phyloP scores from a whole-genome alignment of 2,797 vertebrate species.

The Kryptolebias ocellatus region DNA sequence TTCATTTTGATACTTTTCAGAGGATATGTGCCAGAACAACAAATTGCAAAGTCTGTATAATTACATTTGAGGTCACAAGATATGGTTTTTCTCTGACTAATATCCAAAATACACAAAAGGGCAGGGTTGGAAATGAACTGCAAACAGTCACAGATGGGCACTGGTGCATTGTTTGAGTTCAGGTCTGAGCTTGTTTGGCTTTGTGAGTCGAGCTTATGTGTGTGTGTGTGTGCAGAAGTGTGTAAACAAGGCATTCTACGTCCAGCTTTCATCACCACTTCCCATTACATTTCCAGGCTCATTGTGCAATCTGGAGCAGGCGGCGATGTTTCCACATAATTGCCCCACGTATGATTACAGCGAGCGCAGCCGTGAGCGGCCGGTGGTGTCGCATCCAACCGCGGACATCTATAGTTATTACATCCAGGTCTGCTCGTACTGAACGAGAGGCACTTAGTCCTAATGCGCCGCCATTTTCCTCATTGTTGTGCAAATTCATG shows the following conservation, averaged over 20 bases:
- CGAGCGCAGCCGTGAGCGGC: not conserved
- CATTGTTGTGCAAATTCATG: conserved; percentile 55
- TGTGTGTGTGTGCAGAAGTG: not conserved
- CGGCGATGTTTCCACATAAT: conserved; percentile 27
- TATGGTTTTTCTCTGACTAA: conserved; percentile 12
- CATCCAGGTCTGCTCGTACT: conserved; percentile 1
- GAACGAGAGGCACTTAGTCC: conserved; percentile 43
- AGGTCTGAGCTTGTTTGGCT: conserved; percentile 18
- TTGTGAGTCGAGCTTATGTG: conserved; percentile 9
- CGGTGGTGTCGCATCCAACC: conserved; percentile 14
- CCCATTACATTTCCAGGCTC: conserved; percentile 12
- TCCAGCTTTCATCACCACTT: conserved; percentile 11
- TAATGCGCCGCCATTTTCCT: conserved; percentile 41
- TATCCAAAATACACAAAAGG: conserved; percentile 40
- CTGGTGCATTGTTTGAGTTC: conserved; percentile 40
- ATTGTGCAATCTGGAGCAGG: conserved; percentile 9
- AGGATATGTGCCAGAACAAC: not conserved
- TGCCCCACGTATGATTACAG: conserved; percentile 25
- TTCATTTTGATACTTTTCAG: conserved; percentile 3
- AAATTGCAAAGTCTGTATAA: conserved; percentile 7
- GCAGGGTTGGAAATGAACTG: conserved; percentile 37
- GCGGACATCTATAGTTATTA: conserved; percentile 36
- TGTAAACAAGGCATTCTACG: conserved; percentile 18
- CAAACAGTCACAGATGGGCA: conserved; percentile 58
- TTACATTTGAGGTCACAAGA: conserved; percentile 46